Conservation (phyloP, 2,888 invertebrate genomes). For the Rhingia rostrata region DNA sequence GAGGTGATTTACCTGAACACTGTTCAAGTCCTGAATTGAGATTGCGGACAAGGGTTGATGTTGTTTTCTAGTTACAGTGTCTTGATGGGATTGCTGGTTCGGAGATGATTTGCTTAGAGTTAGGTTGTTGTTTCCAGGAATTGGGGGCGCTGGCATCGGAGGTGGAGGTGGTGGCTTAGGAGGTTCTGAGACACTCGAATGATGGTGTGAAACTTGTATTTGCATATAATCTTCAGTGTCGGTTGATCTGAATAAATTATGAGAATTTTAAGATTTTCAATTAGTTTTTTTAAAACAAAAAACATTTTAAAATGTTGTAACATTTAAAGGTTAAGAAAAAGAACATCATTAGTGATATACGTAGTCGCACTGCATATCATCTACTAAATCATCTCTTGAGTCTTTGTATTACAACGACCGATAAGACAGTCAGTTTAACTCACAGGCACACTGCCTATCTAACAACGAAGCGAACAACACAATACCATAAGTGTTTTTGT, state of each 20-base stretch:
- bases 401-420: no score
- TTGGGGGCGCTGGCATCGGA: slow-evolving; percentile 84
- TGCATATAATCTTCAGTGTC: slow-evolving; percentile 84
- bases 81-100: slow-evolving; percentile 81
- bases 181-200: slow-evolving; percentile 79
- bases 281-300: no score
- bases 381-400: no score
- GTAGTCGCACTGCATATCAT: no score
- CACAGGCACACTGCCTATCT: no score
- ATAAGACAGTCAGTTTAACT: no score
- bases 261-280: no score
- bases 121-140: slow-evolving; percentile 74
- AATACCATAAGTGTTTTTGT: no score
- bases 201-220: slow-evolving; percentile 84
- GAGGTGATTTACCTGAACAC: slow-evolving; percentile 85
- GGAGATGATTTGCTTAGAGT: slow-evolving; percentile 76
- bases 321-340: no score
- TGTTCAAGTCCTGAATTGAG: slow-evolving; percentile 93
- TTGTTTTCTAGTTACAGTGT: slow-evolving; percentile 84
- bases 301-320: no score
- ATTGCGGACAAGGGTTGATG: slow-evolving; percentile 93
- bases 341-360: no score
- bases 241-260: slow-evolving; percentile 79
- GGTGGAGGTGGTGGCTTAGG: slow-evolving; percentile 83
- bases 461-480: no score